These are phyloP conservation scores for Azorinus chamasolen DNA, from an alignment of 2,888 invertebrate genomes.

Conservation along the genomic window DNA sequence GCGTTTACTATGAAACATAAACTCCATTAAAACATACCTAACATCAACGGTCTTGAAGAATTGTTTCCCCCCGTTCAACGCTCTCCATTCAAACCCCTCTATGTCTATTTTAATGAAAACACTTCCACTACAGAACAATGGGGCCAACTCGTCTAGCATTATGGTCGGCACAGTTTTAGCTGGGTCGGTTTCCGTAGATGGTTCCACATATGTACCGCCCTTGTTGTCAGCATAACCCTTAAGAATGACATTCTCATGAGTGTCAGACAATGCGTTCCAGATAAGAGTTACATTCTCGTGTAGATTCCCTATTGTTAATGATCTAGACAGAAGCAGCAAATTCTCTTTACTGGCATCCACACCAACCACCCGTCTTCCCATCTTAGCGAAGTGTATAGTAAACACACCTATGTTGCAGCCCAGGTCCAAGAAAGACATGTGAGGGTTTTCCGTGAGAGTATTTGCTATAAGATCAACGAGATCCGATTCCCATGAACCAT, in stretches of 20 bases:
- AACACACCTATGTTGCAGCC: constrained; percentile 72
- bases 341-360: constrained; percentile 63
- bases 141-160: constrained; percentile 68
- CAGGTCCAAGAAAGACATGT: constrained; percentile 56
- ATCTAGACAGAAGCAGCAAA: constrained; percentile 58
- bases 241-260: constrained; percentile 56
- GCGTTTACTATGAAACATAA: no score
- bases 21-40: constrained; percentile 72
- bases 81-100: constrained; percentile 72
- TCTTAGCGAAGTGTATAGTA: constrained; percentile 60
- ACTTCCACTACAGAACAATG: constrained; percentile 42
- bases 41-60: constrained; percentile 73
- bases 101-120: constrained; percentile 79
- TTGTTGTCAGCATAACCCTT: constrained; percentile 61
- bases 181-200: constrained; percentile 2
- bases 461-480: no score
- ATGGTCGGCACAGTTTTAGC: constrained; percentile 60
- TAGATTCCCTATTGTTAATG: constrained; percentile 57
- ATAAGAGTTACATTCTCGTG: constrained; percentile 62
- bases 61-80: constrained; percentile 59
- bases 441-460: no score
- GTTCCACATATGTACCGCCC: constrained; percentile 68
- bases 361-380: constrained; percentile 62
- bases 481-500: no score
- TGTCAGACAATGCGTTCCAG: constrained; percentile 72